Evolutionary conservation across 2,797 vertebrate species (phyloP), one percentile per base, ranked within the genome.

Genomic region (Sebastes cheni): DNA sequence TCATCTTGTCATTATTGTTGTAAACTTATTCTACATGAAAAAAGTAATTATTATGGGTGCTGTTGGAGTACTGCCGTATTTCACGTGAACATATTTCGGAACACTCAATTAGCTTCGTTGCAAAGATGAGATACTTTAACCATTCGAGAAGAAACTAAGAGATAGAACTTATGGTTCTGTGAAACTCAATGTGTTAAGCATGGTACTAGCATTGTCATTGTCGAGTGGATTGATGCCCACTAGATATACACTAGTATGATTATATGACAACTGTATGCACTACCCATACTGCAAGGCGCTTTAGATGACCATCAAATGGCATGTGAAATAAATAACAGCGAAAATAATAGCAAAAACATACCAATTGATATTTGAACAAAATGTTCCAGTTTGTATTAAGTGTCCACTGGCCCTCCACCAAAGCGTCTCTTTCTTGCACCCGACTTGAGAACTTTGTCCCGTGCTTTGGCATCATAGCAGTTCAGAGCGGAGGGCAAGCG

Each of bases 291-390:
- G 80, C 82, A 90, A 92, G 86, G 90, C 74, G 78, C 84, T 91
- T 92, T 60, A 83, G 52, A 88, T 84, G 72, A 86, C 78, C 81
- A 82, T 81, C 52, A 71, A 77, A 88, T 79, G 74, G 67, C 80
- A 84, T 82, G 83, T 86, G 78, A 92, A 91, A 92, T 93, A 91
- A 92, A 91, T 91, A 92, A 90, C 83, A 83, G 72, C 60, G 71
- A 92, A 39, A 90, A 87, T 78, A 79, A 86, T 69, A 78, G 72
- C 85, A 79, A 82, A 77, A 83, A 88, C 72, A 85, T 78, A 88
- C 32, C 73, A 66, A 79, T 80, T 76, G 10, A 80, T 86, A 90
- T 88, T 84, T 69, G 58, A 89, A 86, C 84, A 82, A 83, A 84
- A 77, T 50, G 16, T 79, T 77, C 39, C 73, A 83, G 62, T 83